Conservation (phyloP, 2,888 invertebrate genomes). For the Hirtodrosophila histrioides region DNA sequence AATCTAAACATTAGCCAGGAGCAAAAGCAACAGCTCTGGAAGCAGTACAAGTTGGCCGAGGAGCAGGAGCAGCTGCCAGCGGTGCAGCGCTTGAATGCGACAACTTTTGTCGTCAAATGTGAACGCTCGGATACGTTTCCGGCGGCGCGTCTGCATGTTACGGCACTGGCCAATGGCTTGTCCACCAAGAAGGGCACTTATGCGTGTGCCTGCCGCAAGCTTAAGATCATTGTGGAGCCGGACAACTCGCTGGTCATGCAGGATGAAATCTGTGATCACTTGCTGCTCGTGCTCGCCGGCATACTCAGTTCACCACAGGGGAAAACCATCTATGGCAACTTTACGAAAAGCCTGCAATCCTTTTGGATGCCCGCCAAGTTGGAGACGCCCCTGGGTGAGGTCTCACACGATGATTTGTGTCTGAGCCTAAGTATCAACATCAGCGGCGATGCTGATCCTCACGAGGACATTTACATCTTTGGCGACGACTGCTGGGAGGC, state of each 20-base stretch:
- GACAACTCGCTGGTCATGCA: slow-evolving; percentile 82
- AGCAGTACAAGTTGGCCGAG: slow-evolving; percentile 70
- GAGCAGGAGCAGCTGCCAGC: slow-evolving; percentile 74
- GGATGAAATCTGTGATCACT: slow-evolving; percentile 83
- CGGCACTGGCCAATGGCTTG: slow-evolving; percentile 68
- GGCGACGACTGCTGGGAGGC: slow-evolving; percentile 67
- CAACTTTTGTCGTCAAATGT: slow-evolving; percentile 82
- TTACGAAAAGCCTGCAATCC: slow-evolving; percentile 75
- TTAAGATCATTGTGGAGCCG: slow-evolving; percentile 82
- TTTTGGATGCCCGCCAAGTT: slow-evolving; percentile 80
- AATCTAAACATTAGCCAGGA: slow-evolving; percentile 78
- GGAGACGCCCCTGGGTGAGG: slow-evolving; percentile 68
- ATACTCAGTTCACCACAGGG: slow-evolving; percentile 76
- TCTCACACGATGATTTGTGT: slow-evolving; percentile 45
- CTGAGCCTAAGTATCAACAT: slow-evolving; percentile 63
- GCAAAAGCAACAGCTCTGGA: slow-evolving; percentile 80
- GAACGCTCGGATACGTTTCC: slow-evolving; percentile 78
- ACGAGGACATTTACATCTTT: slow-evolving; percentile 78
- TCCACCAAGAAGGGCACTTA: slow-evolving; percentile 67
- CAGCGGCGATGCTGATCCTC: slow-evolving; percentile 54
- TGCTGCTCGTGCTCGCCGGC: slow-evolving; percentile 81
- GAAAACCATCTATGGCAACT: slow-evolving; percentile 76
- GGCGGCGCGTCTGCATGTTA: slow-evolving; percentile 81
- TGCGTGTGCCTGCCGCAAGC: slow-evolving; percentile 82
- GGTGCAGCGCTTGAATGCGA: slow-evolving; percentile 80